phyloP scores from a whole-genome alignment of 2,113 vertebrate genomes.

The Hassar affinis region DNA sequence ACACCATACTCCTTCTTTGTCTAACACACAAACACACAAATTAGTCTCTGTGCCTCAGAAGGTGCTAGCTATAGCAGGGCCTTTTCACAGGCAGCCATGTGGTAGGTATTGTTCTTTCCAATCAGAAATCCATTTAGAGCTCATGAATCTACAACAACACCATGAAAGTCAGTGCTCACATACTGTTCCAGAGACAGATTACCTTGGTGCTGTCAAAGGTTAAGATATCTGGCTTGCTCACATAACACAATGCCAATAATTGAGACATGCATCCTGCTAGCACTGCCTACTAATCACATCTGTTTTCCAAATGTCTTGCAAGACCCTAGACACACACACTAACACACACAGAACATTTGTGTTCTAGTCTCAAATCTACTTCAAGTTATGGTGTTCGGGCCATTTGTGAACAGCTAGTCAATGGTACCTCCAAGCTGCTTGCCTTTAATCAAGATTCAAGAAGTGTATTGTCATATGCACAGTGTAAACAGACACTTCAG shows the following conservation, averaged over 20 bases:
- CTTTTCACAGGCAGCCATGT: conserved; percentile 7
- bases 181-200: background rate
- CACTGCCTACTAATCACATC: background rate
- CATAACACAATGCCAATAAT: conserved; percentile 23
- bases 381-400: background rate
- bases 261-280: conserved; percentile 8
- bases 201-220: conserved; percentile 25
- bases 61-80: background rate
- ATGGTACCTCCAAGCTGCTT: conserved; percentile 3
- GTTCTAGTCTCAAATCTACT: background rate
- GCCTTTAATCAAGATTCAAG: background rate
- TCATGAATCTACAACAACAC: conserved; percentile 2
- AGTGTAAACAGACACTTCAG: too few relatives aligned
- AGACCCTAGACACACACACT: background rate
- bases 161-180: conserved; percentile 1
- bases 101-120: background rate
- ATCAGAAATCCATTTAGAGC: conserved; percentile 17
- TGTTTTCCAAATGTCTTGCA: conserved; percentile 5
- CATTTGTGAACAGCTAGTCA: background rate
- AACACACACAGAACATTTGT: background rate
- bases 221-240: conserved; percentile 11
- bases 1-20: background rate
- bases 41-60: background rate
- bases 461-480: too few relatives aligned
- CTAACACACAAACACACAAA: conserved; percentile 25